Evolutionary conservation across 1,140 invertebrate genomes (phyloP).

Genomic region (Saccostrea glomerata): DNA sequence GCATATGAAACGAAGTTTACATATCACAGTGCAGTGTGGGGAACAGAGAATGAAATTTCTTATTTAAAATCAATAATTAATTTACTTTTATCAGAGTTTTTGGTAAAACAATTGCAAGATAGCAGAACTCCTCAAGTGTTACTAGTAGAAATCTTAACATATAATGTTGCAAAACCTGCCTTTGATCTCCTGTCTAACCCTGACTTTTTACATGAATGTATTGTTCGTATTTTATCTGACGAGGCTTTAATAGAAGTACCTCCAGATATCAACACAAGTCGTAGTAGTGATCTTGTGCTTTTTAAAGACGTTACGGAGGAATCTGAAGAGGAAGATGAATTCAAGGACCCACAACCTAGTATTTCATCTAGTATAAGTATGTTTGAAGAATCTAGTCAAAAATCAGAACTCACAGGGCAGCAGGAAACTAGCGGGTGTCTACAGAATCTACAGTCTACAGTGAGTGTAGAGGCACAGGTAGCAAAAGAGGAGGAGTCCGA

Average conservation of each 20-base stretch:
- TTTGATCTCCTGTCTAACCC: constrained; percentile 61
- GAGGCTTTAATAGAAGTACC: constrained; percentile 43
- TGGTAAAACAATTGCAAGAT: constrained; percentile 50
- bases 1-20: constrained; percentile 62
- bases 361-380: neutral
- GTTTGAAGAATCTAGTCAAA: neutral
- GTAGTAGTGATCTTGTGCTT: neutral
- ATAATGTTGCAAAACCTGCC: constrained; percentile 60
- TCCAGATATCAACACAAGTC: constrained; percentile 24
- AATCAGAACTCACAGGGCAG: neutral
- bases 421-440: neutral
- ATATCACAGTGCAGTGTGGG: constrained; percentile 61
- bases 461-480: neutral
- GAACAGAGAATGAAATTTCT: constrained; percentile 51
- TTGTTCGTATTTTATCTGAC: constrained; percentile 63
- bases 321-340: neutral
- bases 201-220: constrained; percentile 65
- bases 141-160: constrained; percentile 64
- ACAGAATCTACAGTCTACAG: neutral
- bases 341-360: neutral
- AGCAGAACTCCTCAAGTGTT: constrained; percentile 54
- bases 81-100: constrained; percentile 54
- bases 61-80: constrained; percentile 59
- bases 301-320: neutral
- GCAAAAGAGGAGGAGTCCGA: neutral